These are phyloP conservation scores for Spheniscus humboldti DNA, from an alignment of 2,797 vertebrate species.

Conservation along the genomic window DNA sequence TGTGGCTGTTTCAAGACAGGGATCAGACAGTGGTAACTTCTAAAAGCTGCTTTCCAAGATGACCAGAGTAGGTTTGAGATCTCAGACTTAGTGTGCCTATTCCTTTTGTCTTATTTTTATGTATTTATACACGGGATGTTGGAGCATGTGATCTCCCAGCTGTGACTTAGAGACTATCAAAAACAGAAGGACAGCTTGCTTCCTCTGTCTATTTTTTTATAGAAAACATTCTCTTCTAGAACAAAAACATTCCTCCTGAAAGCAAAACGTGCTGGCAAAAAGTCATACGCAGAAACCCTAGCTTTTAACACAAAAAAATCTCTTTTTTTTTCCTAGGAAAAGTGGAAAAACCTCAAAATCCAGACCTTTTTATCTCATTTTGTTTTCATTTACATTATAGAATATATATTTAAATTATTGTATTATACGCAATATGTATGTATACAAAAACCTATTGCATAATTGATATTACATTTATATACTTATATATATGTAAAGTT, in stretches of 20 bases:
- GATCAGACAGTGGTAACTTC: neutral
- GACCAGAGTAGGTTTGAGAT: neutral
- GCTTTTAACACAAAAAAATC: neutral
- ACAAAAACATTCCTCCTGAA: neutral
- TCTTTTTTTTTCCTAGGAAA: neutral
- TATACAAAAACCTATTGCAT: accelerated
- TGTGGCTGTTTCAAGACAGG: neutral
- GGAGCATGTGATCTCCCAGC: neutral
- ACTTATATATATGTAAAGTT: neutral
- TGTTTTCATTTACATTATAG: neutral
- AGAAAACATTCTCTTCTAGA: neutral
- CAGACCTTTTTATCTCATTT: neutral
- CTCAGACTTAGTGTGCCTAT: neutral
- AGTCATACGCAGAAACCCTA: neutral
- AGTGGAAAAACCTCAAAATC: neutral
- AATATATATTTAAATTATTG: neutral
- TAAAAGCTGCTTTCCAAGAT: neutral
- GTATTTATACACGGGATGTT: neutral
- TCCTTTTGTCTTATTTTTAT: neutral
- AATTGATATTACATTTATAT: neutral
- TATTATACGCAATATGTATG: neutral
- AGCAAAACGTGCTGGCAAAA: neutral
- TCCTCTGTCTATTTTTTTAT: neutral
- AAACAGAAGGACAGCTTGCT: neutral
- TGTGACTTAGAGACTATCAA: neutral